These are phyloP conservation scores for Nomada goodeniana DNA, from an alignment of 2,888 invertebrate genomes.

Conservation along the genomic window DNA sequence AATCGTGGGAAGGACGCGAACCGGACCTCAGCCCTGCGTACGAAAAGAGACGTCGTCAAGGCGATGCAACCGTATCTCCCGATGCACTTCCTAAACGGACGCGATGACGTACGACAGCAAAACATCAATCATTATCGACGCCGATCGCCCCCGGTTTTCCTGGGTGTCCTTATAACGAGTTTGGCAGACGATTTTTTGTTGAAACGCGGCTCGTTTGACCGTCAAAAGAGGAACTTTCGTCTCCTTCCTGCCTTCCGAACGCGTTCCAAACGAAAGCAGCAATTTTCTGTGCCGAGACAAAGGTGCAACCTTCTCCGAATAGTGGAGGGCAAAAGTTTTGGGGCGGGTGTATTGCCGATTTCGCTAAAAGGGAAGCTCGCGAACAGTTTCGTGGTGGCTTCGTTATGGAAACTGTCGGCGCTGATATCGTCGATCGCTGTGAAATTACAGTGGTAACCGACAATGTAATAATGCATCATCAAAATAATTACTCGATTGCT, in stretches of 20 bases:
- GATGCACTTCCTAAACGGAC: slow-evolving; percentile 60
- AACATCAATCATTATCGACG: slow-evolving; percentile 76
- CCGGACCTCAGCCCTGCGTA: slow-evolving; percentile 26
- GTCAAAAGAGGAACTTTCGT: slow-evolving; percentile 3
- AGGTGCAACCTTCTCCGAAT: too few species aligned
- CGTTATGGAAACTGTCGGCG: slow-evolving; percentile 26
- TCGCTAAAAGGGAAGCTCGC: too few species aligned
- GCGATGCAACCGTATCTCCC: slow-evolving; percentile 54
- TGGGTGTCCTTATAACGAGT: slow-evolving; percentile 60
- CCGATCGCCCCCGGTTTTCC: slow-evolving; percentile 54
- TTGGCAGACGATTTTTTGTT: slow-evolving; percentile 55
- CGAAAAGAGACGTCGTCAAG: slow-evolving; percentile 52
- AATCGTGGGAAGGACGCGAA: slow-evolving; percentile 62
- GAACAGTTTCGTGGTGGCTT: neutral
- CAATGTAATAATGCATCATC: slow-evolving; percentile 53
- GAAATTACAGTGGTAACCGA: slow-evolving; percentile 43
- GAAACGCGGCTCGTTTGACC: slow-evolving; percentile 27
- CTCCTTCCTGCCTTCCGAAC: neutral
- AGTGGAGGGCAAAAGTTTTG: too few species aligned
- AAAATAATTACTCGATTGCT: slow-evolving; percentile 47
- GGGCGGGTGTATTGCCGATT: too few species aligned
- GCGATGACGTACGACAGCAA: slow-evolving; percentile 69
- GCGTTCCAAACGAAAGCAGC: neutral
- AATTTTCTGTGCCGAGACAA: neutral
- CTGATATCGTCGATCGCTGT: slow-evolving; percentile 25